Percentiles rank a stretch among this genome's conserved stretches.
These are phyloP conservation scores for Sphaerophoria taeniata DNA, from an alignment of 2,888 invertebrate species.

Conservation along the genomic window DNA sequence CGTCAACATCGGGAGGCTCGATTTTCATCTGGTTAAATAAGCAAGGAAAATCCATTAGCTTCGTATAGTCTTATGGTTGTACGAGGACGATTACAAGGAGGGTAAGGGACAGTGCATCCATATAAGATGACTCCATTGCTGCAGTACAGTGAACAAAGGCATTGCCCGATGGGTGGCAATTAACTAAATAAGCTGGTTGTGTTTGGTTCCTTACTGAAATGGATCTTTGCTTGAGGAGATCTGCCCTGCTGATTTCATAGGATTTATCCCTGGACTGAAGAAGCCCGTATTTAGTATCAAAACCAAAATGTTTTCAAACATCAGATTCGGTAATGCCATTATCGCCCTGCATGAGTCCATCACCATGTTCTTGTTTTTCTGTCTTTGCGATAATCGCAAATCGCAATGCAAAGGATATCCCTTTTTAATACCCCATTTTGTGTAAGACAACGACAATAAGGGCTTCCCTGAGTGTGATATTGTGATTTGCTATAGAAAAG, in stretches of 20 bases:
- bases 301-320: constrained; percentile 73
- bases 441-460: constrained; percentile 15
- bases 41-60: constrained; percentile 69
- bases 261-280: constrained; percentile 68
- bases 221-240: constrained; percentile 20
- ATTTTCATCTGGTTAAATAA: not conserved
- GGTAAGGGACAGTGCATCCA: constrained; percentile 28
- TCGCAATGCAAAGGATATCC: not conserved
- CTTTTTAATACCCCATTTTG: constrained; percentile 12
- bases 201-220: constrained; percentile 56
- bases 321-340: constrained; percentile 67
- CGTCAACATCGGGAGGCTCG: not conserved
- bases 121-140: constrained; percentile 33
- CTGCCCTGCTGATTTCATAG: constrained; percentile 48
- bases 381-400: not conserved
- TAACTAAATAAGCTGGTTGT: constrained; percentile 56
- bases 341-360: constrained; percentile 64
- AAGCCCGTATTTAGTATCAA: constrained; percentile 69
- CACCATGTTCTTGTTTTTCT: constrained; percentile 48
- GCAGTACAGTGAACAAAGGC: constrained; percentile 33
- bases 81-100: not conserved
- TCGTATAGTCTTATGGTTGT: constrained; percentile 19
- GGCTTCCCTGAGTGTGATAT: not conserved
- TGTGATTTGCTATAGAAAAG: constrained; percentile 28
- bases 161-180: constrained; percentile 71